Conservation (phyloP, 2,888 invertebrate genomes). For the Branchinecta sandiegonensis region DNA sequence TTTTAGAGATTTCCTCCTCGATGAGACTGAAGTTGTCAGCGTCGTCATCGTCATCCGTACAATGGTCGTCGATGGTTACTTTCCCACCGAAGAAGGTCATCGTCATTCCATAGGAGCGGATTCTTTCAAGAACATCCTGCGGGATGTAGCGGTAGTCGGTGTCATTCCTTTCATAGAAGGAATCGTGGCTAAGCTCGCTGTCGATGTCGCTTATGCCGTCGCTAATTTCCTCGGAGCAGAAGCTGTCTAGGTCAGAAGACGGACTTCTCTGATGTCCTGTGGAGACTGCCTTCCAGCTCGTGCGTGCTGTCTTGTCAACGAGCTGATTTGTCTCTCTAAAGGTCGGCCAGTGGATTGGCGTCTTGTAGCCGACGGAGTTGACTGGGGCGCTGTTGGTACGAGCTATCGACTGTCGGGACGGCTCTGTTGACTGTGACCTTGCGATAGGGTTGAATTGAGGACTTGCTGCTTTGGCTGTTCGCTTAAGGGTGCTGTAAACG, state of each 20-base stretch:
- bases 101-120: slow-evolving; percentile 73
- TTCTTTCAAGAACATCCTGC: slow-evolving; percentile 63
- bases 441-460: not conserved
- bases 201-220: slow-evolving; percentile 20
- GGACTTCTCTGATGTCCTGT: slow-evolving; percentile 21
- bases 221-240: slow-evolving; percentile 22
- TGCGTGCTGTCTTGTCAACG: not conserved
- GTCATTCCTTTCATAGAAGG: slow-evolving; percentile 11
- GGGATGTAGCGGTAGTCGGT: slow-evolving; percentile 34
- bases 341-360: slow-evolving; percentile 10
- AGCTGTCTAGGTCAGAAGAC: slow-evolving; percentile 25
- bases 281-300: slow-evolving; percentile 20
- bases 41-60: slow-evolving; percentile 27
- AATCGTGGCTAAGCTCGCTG: not conserved
- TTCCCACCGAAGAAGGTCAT: slow-evolving; percentile 77
- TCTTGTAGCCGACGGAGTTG: not conserved
- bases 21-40: slow-evolving; percentile 8
- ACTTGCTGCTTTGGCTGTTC: not conserved
- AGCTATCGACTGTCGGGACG: not conserved
- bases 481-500: not conserved
- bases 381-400: slow-evolving; percentile 10
- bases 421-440: not conserved
- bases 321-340: slow-evolving; percentile 4
- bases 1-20: not conserved
- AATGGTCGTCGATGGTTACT: slow-evolving; percentile 51